Evolutionary conservation across 2,888 invertebrate species (phyloP).

Genomic region (Lepidocyrtinus sp.): DNA sequence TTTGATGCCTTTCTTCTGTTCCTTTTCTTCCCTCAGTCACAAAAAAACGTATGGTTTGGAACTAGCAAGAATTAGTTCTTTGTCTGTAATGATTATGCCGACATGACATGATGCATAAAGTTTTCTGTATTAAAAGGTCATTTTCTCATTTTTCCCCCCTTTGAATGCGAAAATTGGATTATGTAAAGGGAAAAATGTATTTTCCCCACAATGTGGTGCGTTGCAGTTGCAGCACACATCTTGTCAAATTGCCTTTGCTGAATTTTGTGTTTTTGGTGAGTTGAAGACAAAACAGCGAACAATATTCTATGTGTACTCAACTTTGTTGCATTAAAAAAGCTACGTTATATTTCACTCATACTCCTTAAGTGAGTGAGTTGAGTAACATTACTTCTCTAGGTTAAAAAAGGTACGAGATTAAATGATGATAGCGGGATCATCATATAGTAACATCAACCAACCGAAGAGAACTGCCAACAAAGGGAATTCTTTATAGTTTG

Average conservation of each 20-base stretch:
- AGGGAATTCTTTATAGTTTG: no score
- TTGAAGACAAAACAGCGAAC: slow-evolving; percentile 29
- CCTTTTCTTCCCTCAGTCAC: not conserved
- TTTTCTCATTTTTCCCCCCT: not conserved
- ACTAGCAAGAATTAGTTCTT: not conserved
- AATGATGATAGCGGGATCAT: slow-evolving; percentile 50
- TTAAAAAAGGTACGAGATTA: slow-evolving; percentile 52
- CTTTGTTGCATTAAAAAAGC: slow-evolving; percentile 48
- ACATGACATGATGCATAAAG: not conserved
- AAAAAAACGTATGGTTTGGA: not conserved
- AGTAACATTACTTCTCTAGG: slow-evolving; percentile 56
- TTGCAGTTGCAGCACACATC: no score
- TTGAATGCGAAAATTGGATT: no score
- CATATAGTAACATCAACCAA: slow-evolving; percentile 44
- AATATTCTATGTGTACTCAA: slow-evolving; percentile 45
- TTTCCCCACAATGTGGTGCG: no score
- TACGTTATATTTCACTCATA: slow-evolving; percentile 53
- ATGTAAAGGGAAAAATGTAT: no score
- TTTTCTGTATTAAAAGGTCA: not conserved
- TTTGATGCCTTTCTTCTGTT: slow-evolving; percentile 16
- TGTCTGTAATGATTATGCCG: not conserved
- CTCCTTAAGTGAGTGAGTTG: no score
- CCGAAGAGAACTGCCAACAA: no score
- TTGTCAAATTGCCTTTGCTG: no score
- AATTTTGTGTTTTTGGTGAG: not conserved